Evolutionary conservation across 2,797 vertebrate genomes (phyloP).

Genomic region (Sarcoramphus papa): DNA sequence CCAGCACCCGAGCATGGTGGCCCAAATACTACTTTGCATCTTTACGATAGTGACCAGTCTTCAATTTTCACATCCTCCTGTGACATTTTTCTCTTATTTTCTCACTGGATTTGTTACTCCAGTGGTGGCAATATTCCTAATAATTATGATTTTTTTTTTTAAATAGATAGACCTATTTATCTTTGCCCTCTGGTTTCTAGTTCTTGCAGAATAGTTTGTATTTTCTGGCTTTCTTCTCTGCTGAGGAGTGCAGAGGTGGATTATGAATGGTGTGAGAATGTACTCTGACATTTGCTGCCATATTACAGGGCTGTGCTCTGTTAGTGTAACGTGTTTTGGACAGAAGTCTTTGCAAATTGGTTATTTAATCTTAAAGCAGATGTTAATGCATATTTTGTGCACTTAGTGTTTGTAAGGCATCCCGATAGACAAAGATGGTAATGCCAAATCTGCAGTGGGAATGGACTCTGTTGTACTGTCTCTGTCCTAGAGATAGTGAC

Average conservation of each 20-base stretch:
- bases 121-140: neutral
- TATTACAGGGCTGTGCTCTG: neutral
- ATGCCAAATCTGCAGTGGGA: neutral
- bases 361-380: neutral
- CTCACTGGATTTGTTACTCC: neutral
- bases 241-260: neutral
- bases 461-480: neutral
- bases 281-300: neutral
- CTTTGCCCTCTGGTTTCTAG: neutral
- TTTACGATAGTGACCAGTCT: neutral
- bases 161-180: neutral
- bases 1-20: neutral
- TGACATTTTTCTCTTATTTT: neutral
- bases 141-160: neutral
- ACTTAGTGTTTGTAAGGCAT: neutral
- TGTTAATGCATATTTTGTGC: neutral
- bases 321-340: rapidly evolving
- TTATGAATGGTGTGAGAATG: neutral
- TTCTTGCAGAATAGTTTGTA: neutral
- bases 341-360: neutral
- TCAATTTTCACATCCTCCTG: neutral
- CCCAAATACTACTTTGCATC: neutral
- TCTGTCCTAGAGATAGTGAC: neutral
- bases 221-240: neutral
- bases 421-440: neutral